Evolutionary conservation across 2,113 vertebrate genomes (phyloP).

Genomic region (Laticauda colubrina): DNA sequence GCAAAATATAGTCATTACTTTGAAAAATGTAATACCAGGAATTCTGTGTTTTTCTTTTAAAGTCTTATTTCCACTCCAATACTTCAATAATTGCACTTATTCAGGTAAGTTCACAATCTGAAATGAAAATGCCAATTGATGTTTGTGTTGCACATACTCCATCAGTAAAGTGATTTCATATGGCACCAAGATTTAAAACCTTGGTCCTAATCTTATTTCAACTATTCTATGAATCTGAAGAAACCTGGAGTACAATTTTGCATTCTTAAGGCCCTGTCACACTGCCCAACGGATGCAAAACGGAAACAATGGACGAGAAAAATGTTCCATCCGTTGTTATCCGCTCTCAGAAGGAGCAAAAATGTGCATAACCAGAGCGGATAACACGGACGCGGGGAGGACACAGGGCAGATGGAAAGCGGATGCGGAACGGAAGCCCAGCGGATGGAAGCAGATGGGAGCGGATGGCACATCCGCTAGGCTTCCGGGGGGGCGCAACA

Average conservation of each 20-base stretch:
- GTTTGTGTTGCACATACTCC: not conserved
- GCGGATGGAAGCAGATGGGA: too few species aligned
- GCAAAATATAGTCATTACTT: constrained; percentile 23
- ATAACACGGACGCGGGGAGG: too few species aligned
- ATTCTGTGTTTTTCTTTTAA: constrained; percentile 5
- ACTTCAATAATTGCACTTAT: not conserved
- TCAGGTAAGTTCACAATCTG: not conserved
- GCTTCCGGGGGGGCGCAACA: too few species aligned
- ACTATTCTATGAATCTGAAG: not conserved
- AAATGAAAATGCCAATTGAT: not conserved
- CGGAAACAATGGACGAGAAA: too few species aligned
- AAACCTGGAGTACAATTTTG: not conserved
- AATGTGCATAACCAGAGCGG: too few species aligned
- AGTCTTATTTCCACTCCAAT: not conserved
- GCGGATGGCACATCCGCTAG: too few species aligned
- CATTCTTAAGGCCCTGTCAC: too few species aligned
- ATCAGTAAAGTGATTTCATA: not conserved
- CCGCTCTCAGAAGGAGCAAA: too few species aligned
- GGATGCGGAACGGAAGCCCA: too few species aligned
- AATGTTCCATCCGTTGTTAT: too few species aligned
- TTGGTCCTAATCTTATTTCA: constrained; percentile 16
- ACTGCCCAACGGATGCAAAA: too few species aligned
- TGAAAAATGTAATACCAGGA: not conserved
- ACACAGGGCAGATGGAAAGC: too few species aligned
- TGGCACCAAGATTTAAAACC: not conserved